A percentile compares a stretch with the other conserved stretches of the same genome.
Conservation (phyloP, 2,888 invertebrate species). For the Caenorhabditis wallacei region DNA sequence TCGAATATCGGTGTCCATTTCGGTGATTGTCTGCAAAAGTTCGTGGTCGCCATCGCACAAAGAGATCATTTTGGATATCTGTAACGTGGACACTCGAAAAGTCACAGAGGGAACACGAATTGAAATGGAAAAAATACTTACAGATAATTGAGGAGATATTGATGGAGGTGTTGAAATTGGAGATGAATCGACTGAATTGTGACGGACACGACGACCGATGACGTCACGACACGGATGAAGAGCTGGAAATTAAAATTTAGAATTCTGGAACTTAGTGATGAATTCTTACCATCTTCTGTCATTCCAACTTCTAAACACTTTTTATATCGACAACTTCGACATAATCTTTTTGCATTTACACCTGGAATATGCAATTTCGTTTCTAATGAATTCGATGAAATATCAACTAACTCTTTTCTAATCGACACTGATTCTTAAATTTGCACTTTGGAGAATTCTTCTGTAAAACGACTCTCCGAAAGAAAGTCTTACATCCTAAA, state of each 20-base stretch:
- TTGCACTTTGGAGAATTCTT: constrained; percentile 68
- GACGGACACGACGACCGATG: constrained; percentile 67
- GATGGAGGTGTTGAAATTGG: constrained; percentile 62
- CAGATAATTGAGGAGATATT: constrained; percentile 46
- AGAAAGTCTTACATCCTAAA: constrained; percentile 72
- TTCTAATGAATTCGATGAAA: too few relatives aligned
- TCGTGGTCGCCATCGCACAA: constrained; percentile 55
- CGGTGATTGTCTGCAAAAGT: constrained; percentile 61
- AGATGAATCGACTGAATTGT: constrained; percentile 53
- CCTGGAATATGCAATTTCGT: constrained; percentile 30
- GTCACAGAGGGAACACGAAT: constrained; percentile 6
- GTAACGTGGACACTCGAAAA: constrained; percentile 35
- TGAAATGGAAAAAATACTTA: constrained; percentile 27
- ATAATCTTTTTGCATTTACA: constrained; percentile 66
- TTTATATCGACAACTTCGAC: constrained; percentile 68
- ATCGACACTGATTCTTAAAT: constrained; percentile 63
- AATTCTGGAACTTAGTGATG: not conserved
- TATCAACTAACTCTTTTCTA: constrained; percentile 65
- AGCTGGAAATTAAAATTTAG: constrained; percentile 59
- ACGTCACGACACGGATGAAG: constrained; percentile 71
- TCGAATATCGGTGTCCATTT: constrained; percentile 62
- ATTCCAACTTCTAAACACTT: constrained; percentile 72
- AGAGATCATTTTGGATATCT: constrained; percentile 51
- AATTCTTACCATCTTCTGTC: constrained; percentile 67
- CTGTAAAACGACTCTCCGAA: constrained; percentile 69